Evolutionary conservation across 2,797 vertebrate genomes (phyloP).

Genomic region (Diceros bicornis): DNA sequence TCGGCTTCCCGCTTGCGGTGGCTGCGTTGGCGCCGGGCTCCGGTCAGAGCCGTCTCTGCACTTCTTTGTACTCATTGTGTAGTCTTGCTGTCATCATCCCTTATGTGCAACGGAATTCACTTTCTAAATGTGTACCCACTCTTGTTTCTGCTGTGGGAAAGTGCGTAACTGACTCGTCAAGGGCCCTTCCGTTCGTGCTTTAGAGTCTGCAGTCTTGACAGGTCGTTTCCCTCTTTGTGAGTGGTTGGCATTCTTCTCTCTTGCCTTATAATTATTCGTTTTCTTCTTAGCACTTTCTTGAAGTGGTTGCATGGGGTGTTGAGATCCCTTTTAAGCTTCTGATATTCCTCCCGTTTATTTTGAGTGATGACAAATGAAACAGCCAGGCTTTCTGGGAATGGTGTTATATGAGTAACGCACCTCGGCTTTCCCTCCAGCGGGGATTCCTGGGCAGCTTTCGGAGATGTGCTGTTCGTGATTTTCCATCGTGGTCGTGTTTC

Average conservation of each 20-base stretch:
- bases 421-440: rapidly evolving
- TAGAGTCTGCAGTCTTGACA: not conserved
- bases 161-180: not conserved
- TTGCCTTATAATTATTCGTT: not conserved
- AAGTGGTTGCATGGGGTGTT: not conserved
- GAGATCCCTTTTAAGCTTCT: not conserved
- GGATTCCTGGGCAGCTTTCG: not conserved
- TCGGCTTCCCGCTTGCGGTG: not conserved
- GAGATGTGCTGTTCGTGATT: not conserved
- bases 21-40: not conserved
- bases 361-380: not conserved
- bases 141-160: not conserved
- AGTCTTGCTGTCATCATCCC: not conserved
- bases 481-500: rapidly evolving
- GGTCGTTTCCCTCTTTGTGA: not conserved
- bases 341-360: not conserved
- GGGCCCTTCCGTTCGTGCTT: not conserved
- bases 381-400: not conserved
- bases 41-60: not conserved
- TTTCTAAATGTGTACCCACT: not conserved
- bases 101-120: not conserved
- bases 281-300: not conserved
- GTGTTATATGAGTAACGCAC: not conserved
- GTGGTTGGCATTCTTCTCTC: not conserved
- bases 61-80: rapidly evolving